These are phyloP conservation scores for Pampus argenteus DNA, from an alignment of 2,797 vertebrate genomes.

Conservation along the genomic window DNA sequence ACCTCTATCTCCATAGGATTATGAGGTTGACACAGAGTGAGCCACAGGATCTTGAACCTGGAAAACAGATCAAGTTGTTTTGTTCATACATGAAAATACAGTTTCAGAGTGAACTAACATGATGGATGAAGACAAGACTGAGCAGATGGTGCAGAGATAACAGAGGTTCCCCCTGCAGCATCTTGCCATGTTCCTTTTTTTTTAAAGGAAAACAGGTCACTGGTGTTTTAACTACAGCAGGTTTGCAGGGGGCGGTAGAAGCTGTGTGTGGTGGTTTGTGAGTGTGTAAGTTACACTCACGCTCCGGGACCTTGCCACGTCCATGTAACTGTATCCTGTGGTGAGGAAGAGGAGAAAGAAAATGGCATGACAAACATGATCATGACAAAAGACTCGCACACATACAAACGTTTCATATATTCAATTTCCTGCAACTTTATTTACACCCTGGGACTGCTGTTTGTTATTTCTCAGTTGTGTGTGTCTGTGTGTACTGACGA, in stretches of 20 bases:
- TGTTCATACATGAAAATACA: neutral
- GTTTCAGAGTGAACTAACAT: neutral
- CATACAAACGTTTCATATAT: neutral
- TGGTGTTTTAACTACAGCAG: slow-evolving; percentile 22
- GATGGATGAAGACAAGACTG: slow-evolving; percentile 8
- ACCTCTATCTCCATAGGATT: slow-evolving; percentile 96
- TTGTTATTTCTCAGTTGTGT: neutral
- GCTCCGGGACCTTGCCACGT: slow-evolving; percentile 94
- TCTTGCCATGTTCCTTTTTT: neutral
- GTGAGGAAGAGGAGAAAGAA: slow-evolving; percentile 39
- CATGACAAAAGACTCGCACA: slow-evolving; percentile 7
- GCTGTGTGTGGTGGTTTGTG: neutral
- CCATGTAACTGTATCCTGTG: slow-evolving; percentile 95
- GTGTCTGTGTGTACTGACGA: neutral
- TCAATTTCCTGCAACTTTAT: neutral
- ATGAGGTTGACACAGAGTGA: slow-evolving; percentile 94
- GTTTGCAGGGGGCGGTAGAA: slow-evolving; percentile 1
- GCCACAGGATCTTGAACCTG: slow-evolving; percentile 95
- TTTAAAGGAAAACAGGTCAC: slow-evolving; percentile 29
- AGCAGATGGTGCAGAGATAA: slow-evolving; percentile 11
- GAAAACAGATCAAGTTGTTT: slow-evolving; percentile 26
- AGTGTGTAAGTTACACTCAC: slow-evolving; percentile 83
- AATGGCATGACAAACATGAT: slow-evolving; percentile 32
- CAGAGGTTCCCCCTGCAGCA: slow-evolving; percentile 4
- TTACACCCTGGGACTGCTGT: neutral